phyloP scores from a whole-genome alignment of 2,888 invertebrate genomes.

The Lasius fuliginosus region DNA sequence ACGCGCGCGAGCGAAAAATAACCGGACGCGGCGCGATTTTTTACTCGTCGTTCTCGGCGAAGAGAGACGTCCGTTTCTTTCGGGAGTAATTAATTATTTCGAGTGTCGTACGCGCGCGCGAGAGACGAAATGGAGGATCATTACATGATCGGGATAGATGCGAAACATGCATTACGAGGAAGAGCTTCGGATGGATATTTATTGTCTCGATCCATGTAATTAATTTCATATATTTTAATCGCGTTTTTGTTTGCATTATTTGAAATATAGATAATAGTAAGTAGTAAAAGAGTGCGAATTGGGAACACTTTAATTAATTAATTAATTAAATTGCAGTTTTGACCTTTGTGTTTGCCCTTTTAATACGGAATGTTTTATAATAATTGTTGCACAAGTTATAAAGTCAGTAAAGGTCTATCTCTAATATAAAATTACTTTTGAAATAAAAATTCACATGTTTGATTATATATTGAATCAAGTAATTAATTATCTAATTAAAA shows the following conservation, averaged over 20 bases:
- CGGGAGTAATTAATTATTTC: neutral
- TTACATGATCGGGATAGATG: too few species aligned
- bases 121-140: neutral
- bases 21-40: neutral
- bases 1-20: neutral
- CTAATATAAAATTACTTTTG: neutral
- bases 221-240: neutral
- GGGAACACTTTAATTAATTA: neutral
- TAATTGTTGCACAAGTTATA: too few species aligned
- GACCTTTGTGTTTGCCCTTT: neutral
- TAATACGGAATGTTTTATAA: too few species aligned
- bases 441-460: neutral
- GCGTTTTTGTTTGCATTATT: neutral
- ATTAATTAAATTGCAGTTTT: neutral
- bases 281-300: neutral
- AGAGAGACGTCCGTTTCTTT: neutral
- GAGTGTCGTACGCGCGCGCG: neutral
- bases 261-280: too few species aligned
- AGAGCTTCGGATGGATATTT: neutral
- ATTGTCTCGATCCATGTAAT: neutral
- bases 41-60: neutral
- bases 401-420: too few species aligned
- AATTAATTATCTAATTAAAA: too few species aligned
- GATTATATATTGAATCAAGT: neutral
- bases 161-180: neutral